Evolutionary conservation across 2,797 vertebrate genomes (phyloP), one percentile per base, ranked within the genome.

Genomic region (Microctenopoma lineatum): DNA sequence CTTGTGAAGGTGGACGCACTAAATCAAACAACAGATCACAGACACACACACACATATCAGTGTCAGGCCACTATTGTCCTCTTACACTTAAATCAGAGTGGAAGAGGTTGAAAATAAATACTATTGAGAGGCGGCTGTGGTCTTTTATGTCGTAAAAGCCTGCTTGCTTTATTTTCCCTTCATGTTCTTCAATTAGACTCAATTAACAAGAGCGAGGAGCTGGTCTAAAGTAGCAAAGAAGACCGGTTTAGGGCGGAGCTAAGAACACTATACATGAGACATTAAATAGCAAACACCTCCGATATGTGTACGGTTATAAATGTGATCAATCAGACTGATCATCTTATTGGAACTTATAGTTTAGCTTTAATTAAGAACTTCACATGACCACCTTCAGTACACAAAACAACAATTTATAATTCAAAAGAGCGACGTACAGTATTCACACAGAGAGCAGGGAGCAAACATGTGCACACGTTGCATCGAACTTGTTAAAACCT

Each of bases 21-120:
- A 84, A 90, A 90, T 91, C 89, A 92, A 89, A 92, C 87, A 81
- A 73, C 83, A 81, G 84, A 89, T 87, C 87, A 84, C 77, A 85
- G 67, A 83, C 73, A 69, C 70, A 71, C 32, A 85, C 66, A 83
- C 69, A 73, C 73, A 69, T 67, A 86, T 87, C 80, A 85, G 77
- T 84, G 71, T 87, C 81, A 71, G 73, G 45, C 70, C 79, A 82
- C 87, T 76, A 88, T 91, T 88, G 89, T 91, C 77, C 79, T 73
- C 87, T 79, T 73, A 85, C 83, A 89, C 84, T 87, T 89, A 91
- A 90, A 90, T 89, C 83, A 87, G 81, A 90, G 82, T 84, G 86
- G 80, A 84, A 82, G 76, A 90, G 87, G 84, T 87, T 89, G 80
- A 87, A 84, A 89, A 88, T 90, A 89, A 90, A 86, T 85, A 87